A percentile compares a stretch with the other conserved stretches of the same genome.
Conservation (phyloP, 2,113 vertebrate species). For the Microcebus jonahi region DNA sequence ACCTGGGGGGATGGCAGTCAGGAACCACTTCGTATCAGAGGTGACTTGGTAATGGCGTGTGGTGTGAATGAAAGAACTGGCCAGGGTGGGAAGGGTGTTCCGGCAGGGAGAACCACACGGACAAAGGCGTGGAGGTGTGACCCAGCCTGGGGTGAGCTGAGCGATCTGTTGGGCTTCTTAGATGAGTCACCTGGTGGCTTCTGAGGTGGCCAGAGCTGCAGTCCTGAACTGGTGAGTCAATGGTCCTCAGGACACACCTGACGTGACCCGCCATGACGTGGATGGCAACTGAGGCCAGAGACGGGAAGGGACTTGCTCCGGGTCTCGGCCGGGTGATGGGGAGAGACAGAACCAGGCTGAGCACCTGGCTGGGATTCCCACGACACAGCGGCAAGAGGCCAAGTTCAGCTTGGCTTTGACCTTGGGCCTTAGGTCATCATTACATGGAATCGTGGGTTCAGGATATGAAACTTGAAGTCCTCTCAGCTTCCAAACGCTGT, state of each 20-base stretch:
- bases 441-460: not conserved
- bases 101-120: not conserved
- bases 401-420: not conserved
- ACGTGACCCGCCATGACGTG: accelerated
- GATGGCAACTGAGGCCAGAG: not conserved
- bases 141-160: not conserved
- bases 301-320: not conserved
- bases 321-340: not conserved
- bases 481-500: not conserved
- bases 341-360: not conserved
- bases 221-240: not conserved
- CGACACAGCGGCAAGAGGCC: not conserved
- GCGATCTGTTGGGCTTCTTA: not conserved
- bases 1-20: not conserved
- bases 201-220: not conserved
- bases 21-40: not conserved
- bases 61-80: not conserved
- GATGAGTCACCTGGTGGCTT: not conserved
- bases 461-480: not conserved
- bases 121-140: not conserved
- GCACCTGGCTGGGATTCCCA: not conserved
- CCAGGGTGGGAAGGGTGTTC: not conserved
- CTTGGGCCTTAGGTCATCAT: not conserved
- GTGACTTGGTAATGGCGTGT: not conserved
- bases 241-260: not conserved